Base-by-base conservation (phyloP, 1,140 invertebrate genomes). In the Adoxophyes honmai region DNA sequence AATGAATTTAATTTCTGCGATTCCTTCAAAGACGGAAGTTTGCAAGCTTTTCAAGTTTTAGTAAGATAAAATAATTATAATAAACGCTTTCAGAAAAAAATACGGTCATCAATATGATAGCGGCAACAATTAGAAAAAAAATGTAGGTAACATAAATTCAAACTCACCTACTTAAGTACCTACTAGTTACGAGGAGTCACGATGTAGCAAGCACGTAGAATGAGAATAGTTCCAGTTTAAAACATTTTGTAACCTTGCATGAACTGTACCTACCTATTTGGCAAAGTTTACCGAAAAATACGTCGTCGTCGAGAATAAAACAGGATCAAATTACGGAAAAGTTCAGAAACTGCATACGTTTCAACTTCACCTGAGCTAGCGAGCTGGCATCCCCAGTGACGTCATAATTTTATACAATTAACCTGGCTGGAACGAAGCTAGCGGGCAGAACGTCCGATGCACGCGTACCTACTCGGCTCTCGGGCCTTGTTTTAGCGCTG, bases 341-440 rank as follows among this genome's bases (percentile, higher is more conserved):
- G 70, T 74, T 70, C 52, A 55, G 63, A 67, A 69, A 75, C 58
- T 70, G 62, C 72, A 68, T 70, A 60, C 71, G 62, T 68, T 64
- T 59, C 64, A 71, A 78, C 64, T 78, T 66, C 65, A 76, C 68
- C 55, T 71, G 64, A 63, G 65, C 60, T 64, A 66, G 56, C 58
- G 58, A 67, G 64, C 55, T 59, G 61, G 65, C 62, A 65, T 80
- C 77, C 70, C 70, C 16, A 42, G 72, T 71, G 78, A 80, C 72
- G 74, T 77, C 71, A 81, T 73, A 78, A 77, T 84, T 81, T 78
- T 72, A 77, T 71, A 68, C 81, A 81, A 84, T 84, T 84, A 81
- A 71, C 76, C 66, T 66, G 51, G 42, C 64, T 52, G 37, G 52
- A 53, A 53, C 33, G 57, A 57, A 60, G 57, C 59, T 39, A 51